Evolutionary conservation across 2,888 invertebrate species (phyloP), one percentile per base, ranked within the genome.

Genomic region (Temnothorax unifasciatus): DNA sequence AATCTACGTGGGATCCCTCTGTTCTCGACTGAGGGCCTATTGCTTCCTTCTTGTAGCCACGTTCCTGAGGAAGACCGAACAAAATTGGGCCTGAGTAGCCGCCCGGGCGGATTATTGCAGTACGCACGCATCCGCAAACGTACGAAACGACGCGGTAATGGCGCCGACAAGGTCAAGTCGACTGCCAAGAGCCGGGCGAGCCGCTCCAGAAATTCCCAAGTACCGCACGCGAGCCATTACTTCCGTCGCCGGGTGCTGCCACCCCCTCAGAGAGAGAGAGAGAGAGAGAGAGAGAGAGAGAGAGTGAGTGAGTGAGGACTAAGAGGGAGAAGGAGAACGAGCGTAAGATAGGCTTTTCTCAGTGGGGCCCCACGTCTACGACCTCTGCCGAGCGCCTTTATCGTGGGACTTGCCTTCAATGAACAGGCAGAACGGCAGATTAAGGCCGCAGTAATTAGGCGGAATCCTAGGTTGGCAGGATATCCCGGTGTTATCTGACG

Each of bases 361-460:
- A 61, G 38, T n/a, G 54, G 25, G 44, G 15, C 68, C 54, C 54
- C 38, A n/a, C 68, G 77, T 68, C 68, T 54, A 77, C 77, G 66
- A 77, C 84, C 52, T 77, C 77, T 34, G 4, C 34, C 57, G n/a
- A 44, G 63, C 52, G 21, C n/a, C 82, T 47, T 59, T 25, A 64
- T 75, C 75, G 57, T 71, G 83, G 82, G 83, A 77, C 71, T 74
- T 47, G 77, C 61, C 82, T 59, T 79, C 85, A 25, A 71, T 81
- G 82, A 84, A 79, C 47, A 68, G 71, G 77, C 83, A 73, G 68
- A 81, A 77, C 64, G 73, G 84, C 79, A 84, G 84, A 85, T 87
- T 87, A 83, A 84, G 83, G 85, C 75, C 71, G 71, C 77, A 68
- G 76, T 88, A 88, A 86, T 88, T 85, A 86, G 82, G 61, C 68